These are phyloP conservation scores for Gila orcuttii DNA, from an alignment of 2,113 vertebrate species.

Conservation along the genomic window DNA sequence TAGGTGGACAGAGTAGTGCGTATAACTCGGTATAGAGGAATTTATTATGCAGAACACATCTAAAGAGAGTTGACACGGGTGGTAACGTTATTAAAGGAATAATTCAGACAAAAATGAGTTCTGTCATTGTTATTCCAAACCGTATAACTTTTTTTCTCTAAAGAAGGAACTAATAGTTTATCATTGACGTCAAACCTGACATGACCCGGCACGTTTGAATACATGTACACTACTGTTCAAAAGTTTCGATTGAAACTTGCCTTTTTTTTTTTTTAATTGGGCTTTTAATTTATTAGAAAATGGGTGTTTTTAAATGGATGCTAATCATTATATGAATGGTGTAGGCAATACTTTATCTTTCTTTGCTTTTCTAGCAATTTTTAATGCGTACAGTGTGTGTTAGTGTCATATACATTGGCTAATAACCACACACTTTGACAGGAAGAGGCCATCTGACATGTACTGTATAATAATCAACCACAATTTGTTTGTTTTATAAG, in stretches of 20 bases:
- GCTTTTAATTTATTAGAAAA: neutral
- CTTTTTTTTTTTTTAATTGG: no score
- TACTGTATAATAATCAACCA: neutral
- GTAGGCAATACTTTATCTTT: neutral
- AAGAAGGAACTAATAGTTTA: neutral
- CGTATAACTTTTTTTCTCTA: neutral
- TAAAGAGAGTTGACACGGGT: neutral
- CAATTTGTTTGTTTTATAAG: neutral
- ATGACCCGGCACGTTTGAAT: neutral
- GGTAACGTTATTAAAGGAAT: slow-evolving; percentile 3
- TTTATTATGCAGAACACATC: neutral
- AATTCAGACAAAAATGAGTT: neutral
- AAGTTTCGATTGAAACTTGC: neutral
- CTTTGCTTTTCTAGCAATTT: neutral
- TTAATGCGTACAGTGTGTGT: neutral
- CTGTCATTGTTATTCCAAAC: neutral
- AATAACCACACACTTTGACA: neutral
- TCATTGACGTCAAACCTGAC: neutral
- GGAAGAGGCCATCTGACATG: neutral
- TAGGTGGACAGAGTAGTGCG: neutral
- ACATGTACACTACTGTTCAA: neutral
- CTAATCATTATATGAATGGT: neutral
- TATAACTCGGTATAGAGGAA: neutral
- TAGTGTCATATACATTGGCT: neutral
- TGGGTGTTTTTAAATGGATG: neutral